Conservation (phyloP, 2,888 invertebrate genomes). For the Drosophila borborema region DNA sequence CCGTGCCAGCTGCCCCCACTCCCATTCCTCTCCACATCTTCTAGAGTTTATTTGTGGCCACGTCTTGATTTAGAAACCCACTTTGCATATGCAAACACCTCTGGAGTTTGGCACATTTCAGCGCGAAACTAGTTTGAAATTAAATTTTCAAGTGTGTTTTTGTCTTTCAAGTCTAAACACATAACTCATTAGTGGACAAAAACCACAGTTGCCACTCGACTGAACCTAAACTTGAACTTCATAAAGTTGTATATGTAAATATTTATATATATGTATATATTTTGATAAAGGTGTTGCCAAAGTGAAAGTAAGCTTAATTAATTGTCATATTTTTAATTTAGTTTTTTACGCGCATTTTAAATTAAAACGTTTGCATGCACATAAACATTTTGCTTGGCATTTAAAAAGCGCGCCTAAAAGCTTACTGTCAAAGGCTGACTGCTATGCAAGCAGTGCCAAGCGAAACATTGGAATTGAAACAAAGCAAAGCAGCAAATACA, state of each 20-base stretch:
- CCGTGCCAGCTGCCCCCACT: neutral
- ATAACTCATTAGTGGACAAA: constrained; percentile 61
- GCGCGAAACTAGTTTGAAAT: constrained; percentile 58
- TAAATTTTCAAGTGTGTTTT: constrained; percentile 44
- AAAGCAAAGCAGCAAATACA: neutral
- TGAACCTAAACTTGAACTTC: constrained; percentile 77
- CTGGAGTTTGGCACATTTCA: constrained; percentile 60
- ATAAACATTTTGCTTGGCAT: neutral
- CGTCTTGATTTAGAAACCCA: constrained; percentile 74
- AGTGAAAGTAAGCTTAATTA: constrained; percentile 39
- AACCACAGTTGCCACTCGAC: constrained; percentile 14
- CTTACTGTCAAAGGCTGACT: constrained; percentile 14
- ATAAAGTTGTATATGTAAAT: neutral
- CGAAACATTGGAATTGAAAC: constrained; percentile 43
- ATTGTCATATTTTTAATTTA: constrained; percentile 17
- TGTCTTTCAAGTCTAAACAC: constrained; percentile 19
- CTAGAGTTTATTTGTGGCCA: constrained; percentile 10
- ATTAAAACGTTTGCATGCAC: constrained; percentile 10
- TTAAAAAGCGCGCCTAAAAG: constrained; percentile 48
- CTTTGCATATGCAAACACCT: constrained; percentile 64
- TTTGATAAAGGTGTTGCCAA: neutral
- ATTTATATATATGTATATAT: neutral
- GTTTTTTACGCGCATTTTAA: constrained; percentile 12
- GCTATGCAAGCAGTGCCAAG: neutral
- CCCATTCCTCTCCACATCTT: neutral